Conservation (phyloP, 1,140 invertebrate genomes). For the Pinna nobilis region DNA sequence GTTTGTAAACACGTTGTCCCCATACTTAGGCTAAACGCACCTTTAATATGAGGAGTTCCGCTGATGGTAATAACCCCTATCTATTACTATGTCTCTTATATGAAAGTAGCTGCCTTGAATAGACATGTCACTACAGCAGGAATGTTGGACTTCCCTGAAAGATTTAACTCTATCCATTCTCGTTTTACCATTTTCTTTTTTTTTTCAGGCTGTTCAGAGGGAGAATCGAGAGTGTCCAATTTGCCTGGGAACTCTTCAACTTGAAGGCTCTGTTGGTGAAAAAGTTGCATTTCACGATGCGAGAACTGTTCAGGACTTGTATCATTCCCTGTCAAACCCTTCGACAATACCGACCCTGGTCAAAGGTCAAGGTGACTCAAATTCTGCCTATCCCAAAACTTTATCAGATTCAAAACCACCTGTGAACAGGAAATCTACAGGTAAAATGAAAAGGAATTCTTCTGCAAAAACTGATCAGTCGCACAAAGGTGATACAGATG, state of each 20-base stretch:
- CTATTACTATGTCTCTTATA: no score
- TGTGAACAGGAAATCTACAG: background rate
- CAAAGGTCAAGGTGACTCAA: no score
- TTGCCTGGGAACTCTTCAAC: slow-evolving; percentile 58
- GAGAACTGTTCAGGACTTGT: background rate
- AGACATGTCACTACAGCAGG: no score
- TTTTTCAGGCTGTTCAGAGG: slow-evolving; percentile 65
- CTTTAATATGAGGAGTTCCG: no score
- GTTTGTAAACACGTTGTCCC: no score
- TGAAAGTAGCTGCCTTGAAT: no score
- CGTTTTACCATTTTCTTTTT: background rate
- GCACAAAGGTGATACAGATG: background rate
- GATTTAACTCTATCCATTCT: no score
- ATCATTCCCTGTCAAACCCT: slow-evolving; percentile 14
- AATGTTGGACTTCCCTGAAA: no score
- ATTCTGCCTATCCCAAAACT: no score
- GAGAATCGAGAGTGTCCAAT: slow-evolving; percentile 69
- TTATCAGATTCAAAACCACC: no score
- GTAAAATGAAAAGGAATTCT: background rate
- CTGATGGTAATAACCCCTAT: no score
- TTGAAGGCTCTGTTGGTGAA: slow-evolving; percentile 28
- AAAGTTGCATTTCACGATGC: background rate
- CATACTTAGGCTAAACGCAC: no score
- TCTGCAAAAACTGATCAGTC: background rate
- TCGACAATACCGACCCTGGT: slow-evolving; percentile 35